These are phyloP conservation scores for Atta cephalotes DNA, from an alignment of 1,140 invertebrate genomes.

Conservation along the genomic window DNA sequence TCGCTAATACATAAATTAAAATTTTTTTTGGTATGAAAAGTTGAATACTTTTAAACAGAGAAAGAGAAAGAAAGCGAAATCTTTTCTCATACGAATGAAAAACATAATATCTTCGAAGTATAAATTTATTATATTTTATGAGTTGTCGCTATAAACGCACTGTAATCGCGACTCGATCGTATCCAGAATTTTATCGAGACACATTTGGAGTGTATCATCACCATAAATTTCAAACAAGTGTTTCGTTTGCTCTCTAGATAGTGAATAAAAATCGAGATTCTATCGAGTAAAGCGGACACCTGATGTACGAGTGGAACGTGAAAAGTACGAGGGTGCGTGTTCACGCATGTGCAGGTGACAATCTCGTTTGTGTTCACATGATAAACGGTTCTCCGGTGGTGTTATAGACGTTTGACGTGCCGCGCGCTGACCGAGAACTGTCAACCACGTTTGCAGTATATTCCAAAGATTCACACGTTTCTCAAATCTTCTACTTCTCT, in stretches of 20 bases:
- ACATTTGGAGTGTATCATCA: background rate
- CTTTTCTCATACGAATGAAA: background rate
- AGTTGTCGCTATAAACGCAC: background rate
- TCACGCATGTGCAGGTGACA: slow-evolving; percentile 77
- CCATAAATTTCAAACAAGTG: background rate
- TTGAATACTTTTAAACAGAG: background rate
- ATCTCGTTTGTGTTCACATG: slow-evolving; percentile 79
- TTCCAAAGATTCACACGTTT: slow-evolving; percentile 24
- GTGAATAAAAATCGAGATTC: slow-evolving; percentile 35
- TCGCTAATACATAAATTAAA: background rate
- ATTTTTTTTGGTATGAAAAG: background rate
- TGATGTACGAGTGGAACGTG: slow-evolving; percentile 61
- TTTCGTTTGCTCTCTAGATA: background rate
- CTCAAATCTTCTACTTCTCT: background rate
- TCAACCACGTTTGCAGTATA: background rate
- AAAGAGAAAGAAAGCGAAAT: background rate
- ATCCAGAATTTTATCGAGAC: slow-evolving; percentile 8
- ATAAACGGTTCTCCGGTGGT: slow-evolving; percentile 71
- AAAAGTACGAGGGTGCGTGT: slow-evolving; percentile 58
- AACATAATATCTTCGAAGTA: background rate
- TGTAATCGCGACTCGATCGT: background rate
- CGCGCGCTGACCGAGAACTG: slow-evolving; percentile 64
- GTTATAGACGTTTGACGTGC: slow-evolving; percentile 70
- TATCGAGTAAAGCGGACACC: slow-evolving; percentile 62
- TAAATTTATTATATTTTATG: background rate